These are phyloP conservation scores for Phortica okadai DNA, from an alignment of 2,888 invertebrate species.

Conservation along the genomic window DNA sequence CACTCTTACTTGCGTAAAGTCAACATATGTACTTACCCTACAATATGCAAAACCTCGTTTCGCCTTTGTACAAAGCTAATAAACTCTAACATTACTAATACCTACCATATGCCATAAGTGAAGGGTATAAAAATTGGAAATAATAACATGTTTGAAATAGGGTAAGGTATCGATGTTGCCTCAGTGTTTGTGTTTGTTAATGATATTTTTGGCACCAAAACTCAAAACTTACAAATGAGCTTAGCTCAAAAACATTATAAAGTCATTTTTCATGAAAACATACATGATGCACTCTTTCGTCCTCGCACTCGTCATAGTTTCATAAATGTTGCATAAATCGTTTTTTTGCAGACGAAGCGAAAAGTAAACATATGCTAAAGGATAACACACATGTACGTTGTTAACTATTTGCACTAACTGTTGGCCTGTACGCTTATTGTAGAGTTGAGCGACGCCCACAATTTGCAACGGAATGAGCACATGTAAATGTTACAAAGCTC, in stretches of 20 bases:
- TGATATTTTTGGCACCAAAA: too few relatives aligned
- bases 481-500: background rate
- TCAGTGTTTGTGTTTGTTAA: too few relatives aligned
- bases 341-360: conserved; percentile 4
- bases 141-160: too few relatives aligned
- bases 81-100: too few relatives aligned
- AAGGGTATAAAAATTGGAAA: too few relatives aligned
- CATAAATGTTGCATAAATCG: conserved; percentile 24
- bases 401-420: background rate
- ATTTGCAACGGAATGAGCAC: background rate
- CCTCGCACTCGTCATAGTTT: background rate
- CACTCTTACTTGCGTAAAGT: background rate
- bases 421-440: background rate
- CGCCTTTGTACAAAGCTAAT: too few relatives aligned
- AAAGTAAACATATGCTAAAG: background rate
- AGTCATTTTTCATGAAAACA: background rate
- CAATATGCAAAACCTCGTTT: too few relatives aligned
- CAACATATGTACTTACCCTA: background rate
- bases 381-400: background rate
- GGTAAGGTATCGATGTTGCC: too few relatives aligned
- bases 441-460: background rate
- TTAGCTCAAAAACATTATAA: background rate
- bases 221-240: too few relatives aligned
- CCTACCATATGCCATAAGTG: too few relatives aligned
- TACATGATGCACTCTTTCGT: background rate